Percentiles rank a stretch among this genome's conserved stretches.
Evolutionary conservation across 2,113 vertebrate species (phyloP).

Genomic region (Ailuropoda melanoleuca): DNA sequence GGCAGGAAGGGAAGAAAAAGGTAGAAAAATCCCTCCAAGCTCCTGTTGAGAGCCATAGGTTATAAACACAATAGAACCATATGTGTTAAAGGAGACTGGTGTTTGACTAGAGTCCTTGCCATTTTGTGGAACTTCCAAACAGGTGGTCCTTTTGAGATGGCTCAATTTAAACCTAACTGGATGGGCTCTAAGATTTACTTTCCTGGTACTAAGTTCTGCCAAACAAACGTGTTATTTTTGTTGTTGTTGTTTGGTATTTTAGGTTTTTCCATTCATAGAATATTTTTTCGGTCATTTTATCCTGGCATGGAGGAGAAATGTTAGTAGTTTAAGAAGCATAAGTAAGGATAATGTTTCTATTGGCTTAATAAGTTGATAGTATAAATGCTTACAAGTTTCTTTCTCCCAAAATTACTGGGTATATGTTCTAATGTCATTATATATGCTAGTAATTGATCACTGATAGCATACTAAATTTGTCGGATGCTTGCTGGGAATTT

Average conservation of each 20-base stretch:
- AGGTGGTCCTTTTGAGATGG: neutral
- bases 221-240: neutral
- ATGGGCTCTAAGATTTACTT: neutral
- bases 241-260: conserved; percentile 11
- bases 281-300: conserved; percentile 14
- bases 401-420: neutral
- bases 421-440: neutral
- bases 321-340: neutral
- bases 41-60: neutral
- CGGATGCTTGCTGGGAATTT: neutral
- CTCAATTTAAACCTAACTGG: neutral
- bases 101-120: neutral
- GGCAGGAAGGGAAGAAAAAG: neutral
- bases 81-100: neutral
- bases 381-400: neutral
- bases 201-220: neutral
- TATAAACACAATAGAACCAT: neutral
- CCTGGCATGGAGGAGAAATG: neutral
- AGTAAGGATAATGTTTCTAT: neutral
- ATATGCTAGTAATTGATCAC: neutral
- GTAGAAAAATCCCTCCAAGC: neutral
- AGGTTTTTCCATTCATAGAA: neutral
- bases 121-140: neutral
- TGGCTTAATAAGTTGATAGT: neutral
- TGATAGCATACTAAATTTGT: neutral